Evolutionary conservation across 2,797 vertebrate genomes (phyloP), one percentile per base, ranked within the genome.

Genomic region (Botia kubotai): DNA sequence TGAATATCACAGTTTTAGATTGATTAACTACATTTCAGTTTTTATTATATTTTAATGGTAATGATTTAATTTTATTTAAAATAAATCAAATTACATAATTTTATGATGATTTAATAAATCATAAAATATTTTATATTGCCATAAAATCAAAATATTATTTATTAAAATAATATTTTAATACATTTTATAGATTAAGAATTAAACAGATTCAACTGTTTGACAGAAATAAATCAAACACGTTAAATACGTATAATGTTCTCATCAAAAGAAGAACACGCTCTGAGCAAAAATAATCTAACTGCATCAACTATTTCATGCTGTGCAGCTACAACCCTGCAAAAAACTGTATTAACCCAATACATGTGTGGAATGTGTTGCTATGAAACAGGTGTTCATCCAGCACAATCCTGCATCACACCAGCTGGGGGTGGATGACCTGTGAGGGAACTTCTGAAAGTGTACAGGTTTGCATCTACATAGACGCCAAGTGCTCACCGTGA

Each of bases 381-480:
- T 33, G 13, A 67, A 55, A 66, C 17, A 12, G n/a, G 3, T 29
- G 17, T 62, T 12, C 65, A 79, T 72, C 46, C 72, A 46, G 48
- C 14, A 53, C 57, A 66, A 6, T 23, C 19, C 36, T 66, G 29
- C 11, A 79, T 72, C 63, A 55, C 26, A 33, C 53, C 12, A 43
- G 29, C 33, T 36, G 16, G 8, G 16, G 19, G n/a, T n/a, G 6
- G 16, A 48, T 29, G 60, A 19, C 46, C 58, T 53, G 21, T 4
- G 17, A 55, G 23, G 72, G 60, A 46, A 66, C 60, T 48, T 12
- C 16, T 53, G 29, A 17, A 3, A 53, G 8, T 3, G 46, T 39
- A 60, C 29, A 26, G 48, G 77, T 80, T 72, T 63, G 77, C 33
- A 43, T 72, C 5, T n/a, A 71, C 46, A 79, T 63, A 55, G 23